These are phyloP conservation scores for Aphelocoma coerulescens DNA, from an alignment of 2,113 vertebrate genomes.

Conservation along the genomic window DNA sequence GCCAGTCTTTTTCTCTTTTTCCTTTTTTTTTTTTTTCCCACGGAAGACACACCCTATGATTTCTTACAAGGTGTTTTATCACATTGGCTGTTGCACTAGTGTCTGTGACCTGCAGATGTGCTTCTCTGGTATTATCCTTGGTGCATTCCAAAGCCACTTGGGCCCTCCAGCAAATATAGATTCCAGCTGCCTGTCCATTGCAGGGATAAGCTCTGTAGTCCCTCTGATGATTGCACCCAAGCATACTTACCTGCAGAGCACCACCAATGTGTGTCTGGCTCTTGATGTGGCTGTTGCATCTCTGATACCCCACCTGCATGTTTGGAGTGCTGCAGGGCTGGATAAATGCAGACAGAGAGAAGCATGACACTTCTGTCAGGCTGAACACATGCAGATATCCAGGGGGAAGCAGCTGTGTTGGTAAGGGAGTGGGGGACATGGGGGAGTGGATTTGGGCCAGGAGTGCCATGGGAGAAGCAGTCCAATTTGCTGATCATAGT, in stretches of 20 bases:
- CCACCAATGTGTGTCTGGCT: background rate
- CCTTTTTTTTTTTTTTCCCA: background rate
- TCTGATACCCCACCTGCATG: background rate
- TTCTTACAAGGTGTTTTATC: background rate
- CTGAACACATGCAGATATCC: background rate
- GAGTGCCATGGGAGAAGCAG: background rate
- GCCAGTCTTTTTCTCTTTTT: background rate
- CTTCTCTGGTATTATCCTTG: background rate
- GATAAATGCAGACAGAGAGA: background rate
- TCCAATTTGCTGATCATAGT: background rate
- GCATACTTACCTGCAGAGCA: background rate
- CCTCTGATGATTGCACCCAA: background rate
- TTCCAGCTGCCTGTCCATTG: background rate
- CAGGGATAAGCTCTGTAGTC: background rate
- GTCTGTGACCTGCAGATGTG: background rate
- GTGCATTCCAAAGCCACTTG: background rate
- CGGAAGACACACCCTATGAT: background rate
- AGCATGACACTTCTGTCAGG: background rate
- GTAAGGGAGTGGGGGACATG: background rate
- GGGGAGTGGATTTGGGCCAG: background rate
- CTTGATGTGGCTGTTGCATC: background rate
- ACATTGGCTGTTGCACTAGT: background rate
- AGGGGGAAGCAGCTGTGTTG: background rate
- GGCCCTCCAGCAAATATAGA: background rate
- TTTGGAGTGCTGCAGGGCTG: background rate